These are phyloP conservation scores for Danaus melanippus DNA, from an alignment of 1,140 invertebrate species.

Conservation along the genomic window DNA sequence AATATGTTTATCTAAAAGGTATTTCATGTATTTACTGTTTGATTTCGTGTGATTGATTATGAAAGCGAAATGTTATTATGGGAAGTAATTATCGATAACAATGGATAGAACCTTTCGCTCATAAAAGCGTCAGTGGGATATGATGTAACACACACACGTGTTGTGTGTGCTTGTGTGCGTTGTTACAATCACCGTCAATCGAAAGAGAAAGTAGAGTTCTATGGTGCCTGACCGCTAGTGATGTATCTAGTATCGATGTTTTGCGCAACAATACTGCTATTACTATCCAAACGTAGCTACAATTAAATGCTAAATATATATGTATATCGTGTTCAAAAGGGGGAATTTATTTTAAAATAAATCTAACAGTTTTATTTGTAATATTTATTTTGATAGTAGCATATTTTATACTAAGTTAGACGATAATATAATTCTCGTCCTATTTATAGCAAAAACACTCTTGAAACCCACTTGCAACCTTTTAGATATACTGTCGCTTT, in stretches of 20 bases:
- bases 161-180: constrained; percentile 30
- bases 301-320: too few relatives aligned
- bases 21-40: background rate
- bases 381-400: too few relatives aligned
- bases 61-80: constrained; percentile 44
- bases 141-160: constrained; percentile 54
- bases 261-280: background rate
- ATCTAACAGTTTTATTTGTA: too few relatives aligned
- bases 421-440: too few relatives aligned
- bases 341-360: too few relatives aligned
- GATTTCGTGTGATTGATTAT: constrained; percentile 34
- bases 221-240: constrained; percentile 32
- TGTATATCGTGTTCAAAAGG: too few relatives aligned
- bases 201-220: constrained; percentile 66
- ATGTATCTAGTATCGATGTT: constrained; percentile 27
- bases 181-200: constrained; percentile 37
- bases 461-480: background rate
- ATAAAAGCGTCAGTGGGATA: constrained; percentile 59
- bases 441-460: background rate
- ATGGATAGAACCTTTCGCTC: constrained; percentile 65
- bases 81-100: constrained; percentile 55
- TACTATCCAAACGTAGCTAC: too few relatives aligned
- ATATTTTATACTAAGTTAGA: too few relatives aligned
- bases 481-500: constrained; percentile 1
- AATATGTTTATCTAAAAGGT: background rate